Base-by-base conservation (phyloP, 2,888 invertebrate genomes). In the Dastarcus helophoroides region DNA sequence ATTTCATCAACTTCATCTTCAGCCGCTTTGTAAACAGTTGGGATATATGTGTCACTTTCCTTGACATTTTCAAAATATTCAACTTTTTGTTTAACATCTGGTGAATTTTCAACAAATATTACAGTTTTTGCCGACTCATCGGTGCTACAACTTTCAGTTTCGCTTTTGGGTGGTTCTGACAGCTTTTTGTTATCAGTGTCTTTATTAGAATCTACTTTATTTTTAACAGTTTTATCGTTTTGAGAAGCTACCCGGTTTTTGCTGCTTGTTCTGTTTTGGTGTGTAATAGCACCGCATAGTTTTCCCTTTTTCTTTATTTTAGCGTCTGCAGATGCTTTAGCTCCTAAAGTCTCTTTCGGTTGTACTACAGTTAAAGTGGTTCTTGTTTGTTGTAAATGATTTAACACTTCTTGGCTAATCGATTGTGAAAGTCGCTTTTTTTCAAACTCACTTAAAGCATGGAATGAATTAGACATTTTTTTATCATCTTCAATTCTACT, bases 51-150 rank as follows among this genome's bases (percentile, higher is more conserved):
- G n/a, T 68, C 67, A 3, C 65, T 57, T 29, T 63, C 68, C 42
- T 71, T 69, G 0, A 73, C 74, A 2, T 74, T 76, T 58, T 86
- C 85, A 52, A 84, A 86, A 59, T 80, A 85, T 54, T 81, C 76
- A 1, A 86, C 78, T 57, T 79, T 85, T 46, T 74, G 73, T 33
- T 74, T 69, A 1, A 82, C 74, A 41, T 73, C 73, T 34, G 76
- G 74, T 37, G 69, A 70, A 2, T 67, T 64, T 5, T 64, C 69
- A 22, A 68, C 64, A 41, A 67, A 71, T 31, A 80, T 74, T 1
- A 78, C 78, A 1, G 81, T 81, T 56, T 66, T 73, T 25, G 72
- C 71, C 1, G 81, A 80, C 24, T 76, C 68, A 46, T 81, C 80
- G 0, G 80, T 81, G 50, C 79, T 77, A 2, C 69, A 73, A 30